Evolutionary conservation across 2,888 invertebrate genomes (phyloP), one percentile per base, ranked within the genome.

Genomic region (Hypselothyrea guttata): DNA sequence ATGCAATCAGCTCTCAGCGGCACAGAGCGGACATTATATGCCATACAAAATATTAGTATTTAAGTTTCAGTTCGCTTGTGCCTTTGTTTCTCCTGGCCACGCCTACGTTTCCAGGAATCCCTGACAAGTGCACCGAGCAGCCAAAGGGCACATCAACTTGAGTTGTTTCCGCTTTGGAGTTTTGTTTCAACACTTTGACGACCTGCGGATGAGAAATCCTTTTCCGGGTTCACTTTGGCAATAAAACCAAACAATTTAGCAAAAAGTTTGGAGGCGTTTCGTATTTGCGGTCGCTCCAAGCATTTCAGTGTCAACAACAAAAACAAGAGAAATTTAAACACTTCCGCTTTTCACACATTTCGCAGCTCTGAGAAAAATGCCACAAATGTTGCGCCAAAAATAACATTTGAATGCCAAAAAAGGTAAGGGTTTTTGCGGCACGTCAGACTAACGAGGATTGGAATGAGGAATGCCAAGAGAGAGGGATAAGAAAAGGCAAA

Each of bases 331-430:
- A 51, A 40, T 16, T 35, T 49, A 62, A 79, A 70, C 68, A 71
- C 73, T 79, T 83, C 70, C 81, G 73, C 54, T 61, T 78, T 83
- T 77, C 83, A 64, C 83, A 77, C 77, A 61, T 42, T 62, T 40
- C 33, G 27, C 52, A 49, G 41, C 27, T 11, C 37, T 28, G 44
- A 38, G 35, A 52, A 58, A 58, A 60, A 66, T 76, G 53, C 70
- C 73, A 58, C 76, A 81, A 81, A 76, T 69, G 81, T 61, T 69
- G 69, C 73, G 61, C 83, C 72, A 77, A 71, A 77, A 77, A 77
- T 72, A 77, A 75, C 83, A 77, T 79, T 71, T 77, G 77, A 79
- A 83, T 77, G 59, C 77, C 79, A 69, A 75, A 83, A 83, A 68
- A 66, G 77, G 74, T 73, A 83, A 68, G 64, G 77, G 74, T 73